Base-by-base conservation (phyloP, 2,113 vertebrate genomes). In the Nipponia nippon region DNA sequence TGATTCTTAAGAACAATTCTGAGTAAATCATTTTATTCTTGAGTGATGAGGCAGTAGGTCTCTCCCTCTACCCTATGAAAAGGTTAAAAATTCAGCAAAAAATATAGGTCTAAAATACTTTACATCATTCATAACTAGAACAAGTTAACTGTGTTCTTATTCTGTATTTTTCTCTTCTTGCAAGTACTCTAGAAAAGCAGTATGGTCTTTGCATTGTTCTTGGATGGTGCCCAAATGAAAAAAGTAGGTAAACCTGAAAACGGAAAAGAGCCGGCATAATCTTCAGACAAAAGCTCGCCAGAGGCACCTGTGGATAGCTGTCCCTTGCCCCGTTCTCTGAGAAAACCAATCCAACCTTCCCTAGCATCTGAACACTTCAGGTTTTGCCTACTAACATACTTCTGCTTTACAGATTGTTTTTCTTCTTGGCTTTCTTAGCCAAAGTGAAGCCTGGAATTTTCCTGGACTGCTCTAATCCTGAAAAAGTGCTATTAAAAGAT, bases 401-500 rank as follows among this genome's bases (percentile, higher is more conserved):
- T 97, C 92, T 97, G 89, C 84, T 97, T 97, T 93, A 58, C 76
- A 90, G 86, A 93, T 94, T 87, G 62, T 80, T 96, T 94, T 96
- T 90, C 65, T 62, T 95, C 78, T 94, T 97, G 91, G 76, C 76
- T 95, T 94, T 89, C 81, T 85, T 83, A 92, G 92, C 47, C 42
- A 47, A 76, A 96, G 73, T 53, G 93, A 96, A 93, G 95, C 93
- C 95, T 97, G 97, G 90, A 97, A 97, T 92, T 96, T 97, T 97
- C 83, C 81, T 95, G 95, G 87, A 95, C 69, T 96, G 69, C 84
- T 96, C 61, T 71, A 93, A 87, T 92, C 72, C 89, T 85, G 78
- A 96, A 97, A 96, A 96, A 97, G 91, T 83, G 83, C 91, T 96
- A 97, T 95, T 96, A 97, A 95, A 95, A 95, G 92, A 95, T 88